Conservation (phyloP, 2,113 vertebrate genomes). For the Seriola quinqueradiata region DNA sequence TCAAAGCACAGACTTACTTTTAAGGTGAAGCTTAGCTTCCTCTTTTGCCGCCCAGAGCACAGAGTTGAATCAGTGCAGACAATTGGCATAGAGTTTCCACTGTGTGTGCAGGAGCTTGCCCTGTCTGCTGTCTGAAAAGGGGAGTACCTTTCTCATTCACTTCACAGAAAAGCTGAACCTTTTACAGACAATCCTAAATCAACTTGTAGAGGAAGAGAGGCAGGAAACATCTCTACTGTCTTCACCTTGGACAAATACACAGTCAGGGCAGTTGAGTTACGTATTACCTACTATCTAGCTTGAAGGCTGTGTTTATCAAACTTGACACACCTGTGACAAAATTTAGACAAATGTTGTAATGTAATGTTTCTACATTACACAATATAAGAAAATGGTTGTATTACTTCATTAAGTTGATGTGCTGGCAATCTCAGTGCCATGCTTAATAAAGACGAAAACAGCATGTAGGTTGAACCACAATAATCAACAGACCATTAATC, state of each 20-base stretch:
- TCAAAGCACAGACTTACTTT: conserved; percentile 63
- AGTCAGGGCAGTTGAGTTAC: neutral
- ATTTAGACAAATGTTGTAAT: neutral
- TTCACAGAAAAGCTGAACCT: conserved; percentile 17
- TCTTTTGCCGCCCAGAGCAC: conserved; percentile 56
- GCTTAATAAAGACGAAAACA: too few species aligned
- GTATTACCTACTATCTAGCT: too few species aligned
- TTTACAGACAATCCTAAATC: conserved; percentile 34
- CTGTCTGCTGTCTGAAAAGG: conserved; percentile 36
- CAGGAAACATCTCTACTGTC: neutral
- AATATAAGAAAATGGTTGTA: neutral
- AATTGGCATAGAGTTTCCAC: conserved; percentile 40
- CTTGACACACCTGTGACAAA: neutral
- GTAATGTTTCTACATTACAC: neutral
- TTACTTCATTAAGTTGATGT: too few species aligned
- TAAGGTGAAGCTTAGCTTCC: conserved; percentile 52
- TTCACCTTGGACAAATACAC: conserved; percentile 1
- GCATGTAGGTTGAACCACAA: too few species aligned
- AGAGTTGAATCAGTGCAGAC: conserved; percentile 39
- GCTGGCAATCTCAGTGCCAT: too few species aligned
- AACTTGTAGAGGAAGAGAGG: neutral
- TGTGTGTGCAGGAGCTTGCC: conserved; percentile 25
- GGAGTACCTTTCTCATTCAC: conserved; percentile 17
- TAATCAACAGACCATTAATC: too few species aligned
- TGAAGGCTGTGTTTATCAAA: neutral